A percentile compares a stretch with the other conserved stretches of the same genome.
Evolutionary conservation across 1,140 invertebrate genomes (phyloP).

Genomic region (Anastatus disparis): DNA sequence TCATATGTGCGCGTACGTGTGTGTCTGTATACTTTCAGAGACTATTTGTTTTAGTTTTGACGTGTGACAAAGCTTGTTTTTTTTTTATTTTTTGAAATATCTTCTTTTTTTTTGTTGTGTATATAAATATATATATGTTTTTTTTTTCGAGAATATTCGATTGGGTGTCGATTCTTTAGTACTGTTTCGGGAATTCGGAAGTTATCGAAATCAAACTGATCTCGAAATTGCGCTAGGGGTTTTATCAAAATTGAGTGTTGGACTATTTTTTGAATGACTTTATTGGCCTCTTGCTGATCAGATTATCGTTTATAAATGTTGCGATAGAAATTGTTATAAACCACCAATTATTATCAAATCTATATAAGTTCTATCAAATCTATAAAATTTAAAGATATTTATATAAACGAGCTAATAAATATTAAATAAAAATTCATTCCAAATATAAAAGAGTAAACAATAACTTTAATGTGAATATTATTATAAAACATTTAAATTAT

Average conservation of each 20-base stretch:
- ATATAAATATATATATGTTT: neutral
- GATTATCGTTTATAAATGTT: neutral
- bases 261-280: constrained; percentile 8
- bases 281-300: constrained; percentile 4
- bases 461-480: no score
- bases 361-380: no score
- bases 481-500: no score
- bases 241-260: neutral
- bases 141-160: neutral
- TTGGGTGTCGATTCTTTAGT: neutral
- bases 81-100: constrained; percentile 1
- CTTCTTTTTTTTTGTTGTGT: neutral
- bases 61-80: neutral
- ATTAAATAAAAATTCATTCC: no score
- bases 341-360: no score
- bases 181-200: constrained; percentile 13
- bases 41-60: constrained; percentile 28
- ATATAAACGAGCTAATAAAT: no score
- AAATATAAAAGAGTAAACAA: no score
- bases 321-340: no score
- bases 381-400: no score
- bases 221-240: no score
- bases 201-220: neutral
- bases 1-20: no score
- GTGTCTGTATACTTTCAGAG: no score